Evolutionary conservation across 2,888 invertebrate genomes (phyloP).

Genomic region (Ceramica pisi): DNA sequence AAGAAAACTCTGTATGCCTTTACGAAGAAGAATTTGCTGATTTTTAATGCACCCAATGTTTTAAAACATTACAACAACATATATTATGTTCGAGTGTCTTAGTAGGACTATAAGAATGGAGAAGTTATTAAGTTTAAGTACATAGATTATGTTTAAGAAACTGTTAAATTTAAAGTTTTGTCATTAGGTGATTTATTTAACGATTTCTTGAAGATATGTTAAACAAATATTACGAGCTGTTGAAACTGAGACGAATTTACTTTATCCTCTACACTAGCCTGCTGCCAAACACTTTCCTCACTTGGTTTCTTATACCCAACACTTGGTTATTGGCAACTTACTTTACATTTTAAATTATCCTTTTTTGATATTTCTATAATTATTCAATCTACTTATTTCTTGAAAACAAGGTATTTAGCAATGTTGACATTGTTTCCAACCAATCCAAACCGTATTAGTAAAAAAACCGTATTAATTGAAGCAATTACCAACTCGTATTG

Average conservation of each 20-base stretch:
- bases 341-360: background rate
- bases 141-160: conserved; percentile 24
- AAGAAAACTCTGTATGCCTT: conserved; percentile 88
- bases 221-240: conserved; percentile 32
- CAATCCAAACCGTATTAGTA: background rate
- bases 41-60: conserved; percentile 86
- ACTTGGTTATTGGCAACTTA: background rate
- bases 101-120: conserved; percentile 55
- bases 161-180: conserved; percentile 46
- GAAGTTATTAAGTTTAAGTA: conserved; percentile 73
- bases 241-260: conserved; percentile 6
- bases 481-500: background rate
- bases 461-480: background rate
- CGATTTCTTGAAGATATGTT: conserved; percentile 1
- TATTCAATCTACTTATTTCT: too few species aligned
- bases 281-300: too few species aligned
- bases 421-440: background rate
- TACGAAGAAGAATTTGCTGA: conserved; percentile 93
- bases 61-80: background rate
- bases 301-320: background rate
- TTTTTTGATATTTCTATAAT: too few species aligned
- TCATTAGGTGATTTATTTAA: conserved; percentile 25
- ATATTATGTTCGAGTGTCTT: background rate
- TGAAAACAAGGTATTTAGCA: too few species aligned
- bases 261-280: background rate